Evolutionary conservation across 2,888 invertebrate genomes (phyloP).

Genomic region (Cantharis flavilabris): DNA sequence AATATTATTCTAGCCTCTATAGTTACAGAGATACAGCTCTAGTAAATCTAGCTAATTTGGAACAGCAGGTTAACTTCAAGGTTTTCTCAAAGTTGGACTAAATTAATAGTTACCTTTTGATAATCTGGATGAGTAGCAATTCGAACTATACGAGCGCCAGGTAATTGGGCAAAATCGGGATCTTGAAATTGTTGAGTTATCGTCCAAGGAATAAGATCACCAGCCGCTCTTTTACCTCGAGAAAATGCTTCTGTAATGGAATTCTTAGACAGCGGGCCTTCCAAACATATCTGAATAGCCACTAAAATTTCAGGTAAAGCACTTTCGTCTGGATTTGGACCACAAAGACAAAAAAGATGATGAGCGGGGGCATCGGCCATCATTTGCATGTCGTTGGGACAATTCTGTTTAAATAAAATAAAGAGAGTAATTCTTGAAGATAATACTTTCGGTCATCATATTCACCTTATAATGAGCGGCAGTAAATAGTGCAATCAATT

Average conservation of each 20-base stretch:
- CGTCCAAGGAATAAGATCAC: slow-evolving; percentile 99
- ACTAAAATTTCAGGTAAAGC: slow-evolving; percentile 90
- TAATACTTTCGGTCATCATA: not conserved
- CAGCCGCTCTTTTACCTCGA: slow-evolving; percentile 88
- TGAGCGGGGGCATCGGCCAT: slow-evolving; percentile 99
- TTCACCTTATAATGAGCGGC: slow-evolving; percentile 95
- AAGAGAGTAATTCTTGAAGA: not conserved
- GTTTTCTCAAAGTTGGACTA: too few relatives aligned
- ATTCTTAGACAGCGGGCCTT: slow-evolving; percentile 72
- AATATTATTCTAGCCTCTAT: too few relatives aligned
- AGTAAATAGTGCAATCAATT: slow-evolving; percentile 91
- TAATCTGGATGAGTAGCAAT: slow-evolving; percentile 99
- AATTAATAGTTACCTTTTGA: slow-evolving; percentile 63
- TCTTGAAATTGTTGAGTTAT: slow-evolving; percentile 96
- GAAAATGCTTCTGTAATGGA: slow-evolving; percentile 79
- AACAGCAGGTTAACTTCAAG: too few relatives aligned
- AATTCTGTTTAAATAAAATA: slow-evolving; percentile 68
- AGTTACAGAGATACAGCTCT: too few relatives aligned
- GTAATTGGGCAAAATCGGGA: slow-evolving; percentile 85
- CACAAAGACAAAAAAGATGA: slow-evolving; percentile 91
- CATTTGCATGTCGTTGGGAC: slow-evolving; percentile 97
- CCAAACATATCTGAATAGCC: slow-evolving; percentile 83
- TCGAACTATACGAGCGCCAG: slow-evolving; percentile 90
- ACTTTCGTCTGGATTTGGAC: slow-evolving; percentile 75
- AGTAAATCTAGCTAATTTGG: too few relatives aligned